phyloP scores from a whole-genome alignment of 2,888 invertebrate species.

The Pedicia rivosa region DNA sequence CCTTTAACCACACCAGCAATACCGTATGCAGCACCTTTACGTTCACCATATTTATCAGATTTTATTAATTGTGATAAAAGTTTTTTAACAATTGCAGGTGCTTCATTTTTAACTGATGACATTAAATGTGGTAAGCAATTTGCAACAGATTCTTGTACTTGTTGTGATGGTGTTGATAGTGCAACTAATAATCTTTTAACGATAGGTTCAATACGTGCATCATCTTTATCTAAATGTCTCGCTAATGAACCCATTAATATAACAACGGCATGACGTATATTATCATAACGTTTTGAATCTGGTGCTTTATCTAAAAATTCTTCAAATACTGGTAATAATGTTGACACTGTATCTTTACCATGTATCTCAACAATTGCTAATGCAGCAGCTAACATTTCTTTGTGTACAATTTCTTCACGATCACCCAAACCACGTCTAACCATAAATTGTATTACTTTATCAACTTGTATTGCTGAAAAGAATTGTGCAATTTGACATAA shows the following conservation, averaged over 20 bases:
- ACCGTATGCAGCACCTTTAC: constrained; percentile 91
- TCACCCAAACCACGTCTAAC: constrained; percentile 79
- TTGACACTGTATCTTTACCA: constrained; percentile 66
- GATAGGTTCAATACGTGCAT: constrained; percentile 85
- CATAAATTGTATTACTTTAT: constrained; percentile 65
- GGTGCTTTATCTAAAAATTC: constrained; percentile 86
- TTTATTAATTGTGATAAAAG: constrained; percentile 75
- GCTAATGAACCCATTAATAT: constrained; percentile 95
- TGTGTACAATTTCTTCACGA: constrained; percentile 62
- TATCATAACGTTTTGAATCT: constrained; percentile 76
- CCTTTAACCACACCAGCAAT: constrained; percentile 95
- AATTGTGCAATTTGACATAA: constrained; percentile 60
- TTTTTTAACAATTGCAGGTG: constrained; percentile 73
- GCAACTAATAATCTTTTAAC: constrained; percentile 79
- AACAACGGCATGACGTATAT: constrained; percentile 89
- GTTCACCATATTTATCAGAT: constrained; percentile 72
- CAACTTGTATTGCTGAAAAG: constrained; percentile 40
- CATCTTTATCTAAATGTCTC: constrained; percentile 83
- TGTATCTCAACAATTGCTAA: constrained; percentile 80
- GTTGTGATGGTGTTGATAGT: constrained; percentile 90
- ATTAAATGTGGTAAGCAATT: constrained; percentile 91
- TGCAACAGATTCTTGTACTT: constrained; percentile 95
- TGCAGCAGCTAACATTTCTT: constrained; percentile 89
- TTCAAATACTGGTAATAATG: constrained; percentile 81
- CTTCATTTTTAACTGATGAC: constrained; percentile 81